phyloP scores from a whole-genome alignment of 2,113 vertebrate genomes.

The Irena cyanogastra region DNA sequence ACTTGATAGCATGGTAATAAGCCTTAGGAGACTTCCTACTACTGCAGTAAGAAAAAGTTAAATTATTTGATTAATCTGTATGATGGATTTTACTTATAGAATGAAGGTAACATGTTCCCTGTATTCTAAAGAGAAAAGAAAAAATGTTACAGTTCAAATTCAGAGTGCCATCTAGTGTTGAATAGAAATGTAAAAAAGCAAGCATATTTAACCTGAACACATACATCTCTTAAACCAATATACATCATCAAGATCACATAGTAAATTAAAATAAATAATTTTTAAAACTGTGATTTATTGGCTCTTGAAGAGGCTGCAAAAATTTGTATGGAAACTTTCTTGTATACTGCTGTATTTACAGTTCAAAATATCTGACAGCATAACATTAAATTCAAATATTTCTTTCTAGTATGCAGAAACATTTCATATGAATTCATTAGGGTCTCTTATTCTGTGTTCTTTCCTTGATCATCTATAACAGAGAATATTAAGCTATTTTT shows the following conservation, averaged over 20 bases:
- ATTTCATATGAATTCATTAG: background rate
- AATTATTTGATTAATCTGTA: slow-evolving; percentile 21
- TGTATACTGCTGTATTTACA: background rate
- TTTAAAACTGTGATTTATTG: background rate
- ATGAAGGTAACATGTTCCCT: background rate
- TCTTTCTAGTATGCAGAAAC: background rate
- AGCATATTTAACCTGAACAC: background rate
- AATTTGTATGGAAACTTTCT: background rate
- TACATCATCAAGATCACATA: background rate
- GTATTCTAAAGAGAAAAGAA: background rate
- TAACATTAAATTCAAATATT: background rate
- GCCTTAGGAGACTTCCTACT: background rate
- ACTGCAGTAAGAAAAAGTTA: background rate
- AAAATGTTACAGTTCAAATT: slow-evolving; percentile 42
- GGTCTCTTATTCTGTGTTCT: background rate
- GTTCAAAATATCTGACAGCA: background rate
- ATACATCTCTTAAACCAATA: background rate
- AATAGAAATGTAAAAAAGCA: background rate
- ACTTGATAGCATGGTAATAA: slow-evolving; percentile 13
- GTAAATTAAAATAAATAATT: background rate
- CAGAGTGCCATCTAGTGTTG: slow-evolving; percentile 74
- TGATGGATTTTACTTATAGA: slow-evolving; percentile 19
- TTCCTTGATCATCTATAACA: background rate
- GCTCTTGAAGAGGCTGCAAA: background rate
- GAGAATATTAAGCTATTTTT: background rate